These are phyloP conservation scores for Pseudochromis fuscus DNA, from an alignment of 2,797 vertebrate genomes.

Conservation along the genomic window DNA sequence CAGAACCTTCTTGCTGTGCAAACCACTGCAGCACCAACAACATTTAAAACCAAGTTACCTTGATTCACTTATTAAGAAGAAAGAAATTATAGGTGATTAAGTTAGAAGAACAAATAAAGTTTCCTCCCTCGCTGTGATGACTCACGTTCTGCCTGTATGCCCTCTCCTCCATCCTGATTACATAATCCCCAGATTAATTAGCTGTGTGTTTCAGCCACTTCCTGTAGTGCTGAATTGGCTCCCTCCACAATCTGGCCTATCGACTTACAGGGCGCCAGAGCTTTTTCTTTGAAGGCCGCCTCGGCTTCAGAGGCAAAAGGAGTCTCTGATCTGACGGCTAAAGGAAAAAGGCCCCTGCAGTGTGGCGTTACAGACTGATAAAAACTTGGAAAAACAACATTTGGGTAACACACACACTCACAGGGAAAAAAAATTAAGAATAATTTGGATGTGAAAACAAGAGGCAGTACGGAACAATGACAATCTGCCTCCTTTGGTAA, in stretches of 20 bases:
- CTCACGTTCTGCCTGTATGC: slow-evolving; percentile 34
- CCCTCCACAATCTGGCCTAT: slow-evolving; percentile 78
- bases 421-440: slow-evolving; percentile 58
- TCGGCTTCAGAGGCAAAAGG: slow-evolving; percentile 73
- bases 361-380: slow-evolving; percentile 75
- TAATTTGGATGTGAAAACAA: slow-evolving; percentile 77
- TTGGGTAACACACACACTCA: slow-evolving; percentile 64
- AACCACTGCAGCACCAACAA: no score
- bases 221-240: slow-evolving; percentile 68
- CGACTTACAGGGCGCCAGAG: slow-evolving; percentile 76
- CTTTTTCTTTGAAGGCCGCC: slow-evolving; percentile 76
- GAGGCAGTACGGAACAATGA: slow-evolving; percentile 74
- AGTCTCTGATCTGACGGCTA: slow-evolving; percentile 78
- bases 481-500: slow-evolving; percentile 79
- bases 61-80: no score
- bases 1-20: no score
- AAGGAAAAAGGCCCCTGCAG: slow-evolving; percentile 72
- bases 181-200: slow-evolving; percentile 81
- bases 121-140: slow-evolving; percentile 30
- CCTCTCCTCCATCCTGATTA: slow-evolving; percentile 65
- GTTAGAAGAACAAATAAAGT: slow-evolving; percentile 50
- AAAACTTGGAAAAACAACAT: slow-evolving; percentile 74
- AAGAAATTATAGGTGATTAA: slow-evolving; percentile 30
- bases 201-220: slow-evolving; percentile 73
- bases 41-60: neutral